phyloP scores from a whole-genome alignment of 2,797 vertebrate species.

The Dendrocincla tyrannina region DNA sequence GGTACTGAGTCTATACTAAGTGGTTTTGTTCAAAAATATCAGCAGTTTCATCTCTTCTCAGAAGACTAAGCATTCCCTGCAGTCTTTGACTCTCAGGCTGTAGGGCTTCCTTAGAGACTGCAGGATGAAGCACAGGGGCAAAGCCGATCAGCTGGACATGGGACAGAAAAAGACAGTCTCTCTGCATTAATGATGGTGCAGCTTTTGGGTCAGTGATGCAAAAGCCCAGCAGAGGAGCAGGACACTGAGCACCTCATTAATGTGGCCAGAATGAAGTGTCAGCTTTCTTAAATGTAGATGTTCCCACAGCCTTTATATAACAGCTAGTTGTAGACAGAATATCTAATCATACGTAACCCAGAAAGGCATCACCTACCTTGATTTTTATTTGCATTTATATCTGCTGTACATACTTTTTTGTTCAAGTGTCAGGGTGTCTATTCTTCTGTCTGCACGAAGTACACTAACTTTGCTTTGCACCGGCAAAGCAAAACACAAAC shows the following conservation, averaged over 20 bases:
- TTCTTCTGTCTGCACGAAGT: not conserved
- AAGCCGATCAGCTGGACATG: not conserved
- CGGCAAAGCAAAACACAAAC: not conserved
- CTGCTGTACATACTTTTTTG: not conserved
- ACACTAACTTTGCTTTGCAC: not conserved
- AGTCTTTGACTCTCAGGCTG: not conserved
- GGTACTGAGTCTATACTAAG: not conserved
- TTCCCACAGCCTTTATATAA: not conserved
- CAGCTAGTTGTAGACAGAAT: not conserved
- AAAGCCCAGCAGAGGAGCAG: not conserved
- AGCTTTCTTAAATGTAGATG: not conserved
- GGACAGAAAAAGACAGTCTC: not conserved
- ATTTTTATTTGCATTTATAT: not conserved
- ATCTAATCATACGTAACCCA: not conserved
- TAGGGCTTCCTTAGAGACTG: not conserved
- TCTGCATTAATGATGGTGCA: not conserved
- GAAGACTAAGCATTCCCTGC: not conserved
- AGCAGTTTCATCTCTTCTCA: not conserved
- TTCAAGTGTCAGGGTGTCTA: not conserved
- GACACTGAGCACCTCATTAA: not conserved
- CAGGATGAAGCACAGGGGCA: not conserved
- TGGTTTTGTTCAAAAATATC: not conserved
- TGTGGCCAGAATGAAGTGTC: not conserved
- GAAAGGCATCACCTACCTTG: not conserved
- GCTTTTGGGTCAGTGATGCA: not conserved